Evolutionary conservation across 2,888 invertebrate genomes (phyloP), one percentile per base, ranked within the genome.

Genomic region (Drosophila putrida): DNA sequence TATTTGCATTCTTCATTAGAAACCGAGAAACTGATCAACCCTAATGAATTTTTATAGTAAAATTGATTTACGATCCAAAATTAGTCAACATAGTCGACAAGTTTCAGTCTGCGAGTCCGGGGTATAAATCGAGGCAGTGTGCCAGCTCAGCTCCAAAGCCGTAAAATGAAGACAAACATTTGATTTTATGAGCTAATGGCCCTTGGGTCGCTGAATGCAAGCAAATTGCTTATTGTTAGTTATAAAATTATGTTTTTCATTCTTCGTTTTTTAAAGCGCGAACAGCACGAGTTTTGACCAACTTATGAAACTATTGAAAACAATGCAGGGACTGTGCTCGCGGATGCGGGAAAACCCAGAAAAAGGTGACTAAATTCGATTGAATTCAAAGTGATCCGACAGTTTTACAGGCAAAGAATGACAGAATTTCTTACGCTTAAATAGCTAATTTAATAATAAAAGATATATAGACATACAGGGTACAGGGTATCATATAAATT

Each of bases 171-270:
- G 66, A 75, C 83, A 83, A 86, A 83, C 80, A 86, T 84, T 80
- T 86, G 81, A 84, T 88, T 88, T 85, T 88, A 85, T 88, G 84
- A 82, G 82, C 83, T 82, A 85, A 88, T 82, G 85, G 74, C 74
- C 76, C 75, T 80, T 80, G 73, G 71, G 60, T 39, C 70, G 44
- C 33, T 65, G 60, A 57, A 66, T 74, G 57, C 83, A 82, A 73
- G 64, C 75, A 88, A 82, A 76, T 79, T 78, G 82, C 72, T 78
- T 80, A 77, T 72, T 54, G 73, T 69, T 67, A 69, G 80, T 65
- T 86, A 84, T 83, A 75, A 78, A 83, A 79, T 72, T 64, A 79
- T 73, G 67, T 49, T 64, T 71, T 62, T 43, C 61, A 20, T 49
- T 53, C 15, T 15, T 33, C 15, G 2, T 20, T 27, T 61, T 47